Conservation (phyloP, 2,797 vertebrate species). For the Enteromius treurensis region DNA sequence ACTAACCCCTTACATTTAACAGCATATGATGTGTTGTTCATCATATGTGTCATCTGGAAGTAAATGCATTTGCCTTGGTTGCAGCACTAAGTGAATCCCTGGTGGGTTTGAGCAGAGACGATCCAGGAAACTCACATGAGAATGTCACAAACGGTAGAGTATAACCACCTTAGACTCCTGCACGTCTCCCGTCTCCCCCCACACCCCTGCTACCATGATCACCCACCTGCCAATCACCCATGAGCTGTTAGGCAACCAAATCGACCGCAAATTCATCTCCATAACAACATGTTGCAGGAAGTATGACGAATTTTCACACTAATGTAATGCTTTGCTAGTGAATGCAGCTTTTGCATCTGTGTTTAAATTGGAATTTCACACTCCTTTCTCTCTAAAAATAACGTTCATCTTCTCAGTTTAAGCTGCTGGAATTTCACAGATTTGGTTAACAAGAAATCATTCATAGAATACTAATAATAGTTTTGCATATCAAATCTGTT, state of each 20-base stretch:
- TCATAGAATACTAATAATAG: neutral
- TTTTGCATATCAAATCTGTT: constrained; percentile 10
- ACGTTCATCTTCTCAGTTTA: neutral
- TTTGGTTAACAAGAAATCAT: constrained; percentile 2
- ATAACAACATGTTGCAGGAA: constrained; percentile 42
- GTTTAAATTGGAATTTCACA: constrained; percentile 49
- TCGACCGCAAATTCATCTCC: constrained; percentile 47
- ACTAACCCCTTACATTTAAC: constrained; percentile 52
- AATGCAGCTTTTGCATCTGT: constrained; percentile 31
- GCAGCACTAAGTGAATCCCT: constrained; percentile 78
- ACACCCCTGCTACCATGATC: constrained; percentile 53
- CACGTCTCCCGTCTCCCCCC: constrained; percentile 48
- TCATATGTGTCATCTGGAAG: constrained; percentile 66
- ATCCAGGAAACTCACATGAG: constrained; percentile 69
- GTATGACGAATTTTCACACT: constrained; percentile 27
- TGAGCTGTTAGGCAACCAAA: constrained; percentile 58
- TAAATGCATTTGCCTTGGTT: constrained; percentile 80
- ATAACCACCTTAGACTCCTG: constrained; percentile 69
- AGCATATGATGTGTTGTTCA: constrained; percentile 58
- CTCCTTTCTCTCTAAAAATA: constrained; percentile 36
- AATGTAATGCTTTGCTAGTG: constrained; percentile 29
- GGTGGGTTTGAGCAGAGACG: constrained; percentile 81
- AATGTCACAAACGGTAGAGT: constrained; percentile 78
- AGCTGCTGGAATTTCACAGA: neutral
- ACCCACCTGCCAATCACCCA: constrained; percentile 66